phyloP scores from a whole-genome alignment of 2,113 vertebrate genomes.

The Cochlearius cochlearius region DNA sequence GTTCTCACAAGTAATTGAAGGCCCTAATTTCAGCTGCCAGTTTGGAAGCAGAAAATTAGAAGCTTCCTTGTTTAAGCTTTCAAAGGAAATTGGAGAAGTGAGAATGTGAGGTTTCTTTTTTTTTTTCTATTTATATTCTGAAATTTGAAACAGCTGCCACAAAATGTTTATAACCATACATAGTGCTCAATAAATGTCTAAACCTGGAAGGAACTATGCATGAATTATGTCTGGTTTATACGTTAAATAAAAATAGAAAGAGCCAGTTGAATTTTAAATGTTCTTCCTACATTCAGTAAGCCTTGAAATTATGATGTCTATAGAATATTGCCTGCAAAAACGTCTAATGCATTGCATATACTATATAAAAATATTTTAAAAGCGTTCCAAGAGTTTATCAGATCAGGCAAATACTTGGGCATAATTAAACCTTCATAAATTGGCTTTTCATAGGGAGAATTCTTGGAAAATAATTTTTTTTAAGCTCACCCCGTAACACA shows the following conservation, averaged over 20 bases:
- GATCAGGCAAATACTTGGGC: not conserved
- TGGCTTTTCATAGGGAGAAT: not conserved
- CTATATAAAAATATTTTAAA: not conserved
- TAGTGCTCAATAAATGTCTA: slow-evolving; percentile 38
- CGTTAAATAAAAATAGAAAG: slow-evolving; percentile 59
- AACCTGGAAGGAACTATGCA: slow-evolving; percentile 32
- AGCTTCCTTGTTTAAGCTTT: slow-evolving; percentile 6
- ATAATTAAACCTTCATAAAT: not conserved
- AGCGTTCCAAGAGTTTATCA: not conserved
- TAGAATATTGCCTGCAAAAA: not conserved
- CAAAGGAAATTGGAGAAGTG: slow-evolving; percentile 13
- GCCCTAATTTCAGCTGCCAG: not conserved
- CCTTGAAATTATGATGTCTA: not conserved
- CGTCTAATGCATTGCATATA: not conserved
- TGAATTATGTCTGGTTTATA: slow-evolving; percentile 57
- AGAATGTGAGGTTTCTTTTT: not conserved
- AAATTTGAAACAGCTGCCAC: slow-evolving; percentile 53
- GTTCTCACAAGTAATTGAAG: not conserved
- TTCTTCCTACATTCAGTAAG: not conserved
- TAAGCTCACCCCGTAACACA: not conserved
- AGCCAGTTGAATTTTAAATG: slow-evolving; percentile 33
- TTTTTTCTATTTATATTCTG: not conserved
- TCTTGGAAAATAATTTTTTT: not conserved
- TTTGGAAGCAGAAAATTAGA: not conserved
- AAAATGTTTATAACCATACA: slow-evolving; percentile 34